These are phyloP conservation scores for Dicrurus megarhynchus DNA, from an alignment of 2,113 vertebrate species.

Conservation along the genomic window DNA sequence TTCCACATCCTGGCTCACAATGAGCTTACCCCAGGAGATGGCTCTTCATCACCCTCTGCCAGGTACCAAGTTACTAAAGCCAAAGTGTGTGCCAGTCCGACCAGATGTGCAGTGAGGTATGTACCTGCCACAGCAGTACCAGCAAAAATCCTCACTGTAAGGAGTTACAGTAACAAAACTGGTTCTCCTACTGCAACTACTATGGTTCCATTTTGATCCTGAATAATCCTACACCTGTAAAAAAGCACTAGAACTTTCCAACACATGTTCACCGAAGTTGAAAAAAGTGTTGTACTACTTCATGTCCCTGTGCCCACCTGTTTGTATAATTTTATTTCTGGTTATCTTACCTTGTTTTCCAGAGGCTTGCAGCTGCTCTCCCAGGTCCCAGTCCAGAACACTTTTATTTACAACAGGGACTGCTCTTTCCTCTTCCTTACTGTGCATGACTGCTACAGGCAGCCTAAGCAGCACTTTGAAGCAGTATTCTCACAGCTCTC, in stretches of 20 bases:
- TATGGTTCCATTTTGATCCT: background rate
- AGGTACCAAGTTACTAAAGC: background rate
- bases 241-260: background rate
- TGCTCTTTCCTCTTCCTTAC: background rate
- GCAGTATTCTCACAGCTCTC: background rate
- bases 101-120: background rate
- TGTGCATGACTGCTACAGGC: background rate
- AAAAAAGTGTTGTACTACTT: background rate
- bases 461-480: background rate
- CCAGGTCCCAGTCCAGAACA: background rate
- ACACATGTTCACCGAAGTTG: fast-evolving
- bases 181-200: background rate
- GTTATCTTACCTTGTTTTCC: background rate
- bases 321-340: background rate
- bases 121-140: background rate
- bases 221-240: background rate
- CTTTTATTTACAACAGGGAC: background rate
- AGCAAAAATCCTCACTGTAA: background rate
- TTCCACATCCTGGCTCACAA: background rate
- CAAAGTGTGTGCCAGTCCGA: background rate
- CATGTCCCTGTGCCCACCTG: fast-evolving
- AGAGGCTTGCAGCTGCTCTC: background rate
- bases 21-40: background rate
- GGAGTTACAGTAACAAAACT: background rate
- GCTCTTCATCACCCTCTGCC: background rate